phyloP scores from a whole-genome alignment of 2,113 vertebrate species.

The Microtus montanus region DNA sequence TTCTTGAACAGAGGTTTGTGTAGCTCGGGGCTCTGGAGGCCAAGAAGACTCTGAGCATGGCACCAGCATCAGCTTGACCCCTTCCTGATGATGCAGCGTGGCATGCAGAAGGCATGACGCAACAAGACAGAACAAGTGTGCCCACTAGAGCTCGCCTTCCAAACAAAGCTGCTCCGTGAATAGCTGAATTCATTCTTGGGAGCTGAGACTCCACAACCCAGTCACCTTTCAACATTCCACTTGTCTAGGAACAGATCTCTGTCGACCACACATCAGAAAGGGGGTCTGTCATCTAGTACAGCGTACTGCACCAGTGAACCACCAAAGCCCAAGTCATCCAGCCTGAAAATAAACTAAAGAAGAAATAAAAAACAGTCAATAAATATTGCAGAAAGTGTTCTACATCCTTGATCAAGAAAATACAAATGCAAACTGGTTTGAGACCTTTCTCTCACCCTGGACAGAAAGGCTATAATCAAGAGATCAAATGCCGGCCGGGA shows the following conservation, averaged over 20 bases:
- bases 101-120: background rate
- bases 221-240: background rate
- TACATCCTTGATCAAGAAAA: background rate
- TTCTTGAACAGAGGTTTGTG: background rate
- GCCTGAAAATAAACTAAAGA: background rate
- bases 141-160: too few relatives aligned
- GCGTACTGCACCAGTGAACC: background rate
- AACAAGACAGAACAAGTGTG: background rate
- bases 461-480: background rate
- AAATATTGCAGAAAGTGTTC: background rate
- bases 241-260: background rate
- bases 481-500: background rate
- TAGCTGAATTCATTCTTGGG: background rate
- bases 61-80: background rate
- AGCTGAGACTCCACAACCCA: background rate
- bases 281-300: background rate
- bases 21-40: background rate
- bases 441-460: background rate
- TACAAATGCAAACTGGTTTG: background rate
- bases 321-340: background rate
- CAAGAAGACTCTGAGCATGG: background rate
- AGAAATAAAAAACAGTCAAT: background rate
- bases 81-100: background rate
- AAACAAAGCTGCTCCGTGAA: background rate
- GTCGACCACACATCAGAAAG: background rate